phyloP scores from a whole-genome alignment of 2,113 vertebrate species.

The Falcunculus frontatus region DNA sequence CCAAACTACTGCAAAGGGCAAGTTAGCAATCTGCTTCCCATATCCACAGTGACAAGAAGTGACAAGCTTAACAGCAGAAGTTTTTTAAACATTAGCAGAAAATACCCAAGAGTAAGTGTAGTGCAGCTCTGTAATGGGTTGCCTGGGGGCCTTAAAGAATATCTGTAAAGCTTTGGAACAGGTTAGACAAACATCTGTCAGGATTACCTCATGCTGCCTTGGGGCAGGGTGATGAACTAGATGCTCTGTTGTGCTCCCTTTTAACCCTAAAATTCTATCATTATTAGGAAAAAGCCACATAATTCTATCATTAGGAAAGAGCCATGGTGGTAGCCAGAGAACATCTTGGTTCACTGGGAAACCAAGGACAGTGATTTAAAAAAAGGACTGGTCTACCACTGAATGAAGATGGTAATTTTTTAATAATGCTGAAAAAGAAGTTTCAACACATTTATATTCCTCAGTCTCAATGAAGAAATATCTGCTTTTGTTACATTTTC shows the following conservation, averaged over 20 bases:
- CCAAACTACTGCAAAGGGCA: not conserved
- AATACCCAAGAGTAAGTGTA: not conserved
- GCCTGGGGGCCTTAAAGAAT: constrained; percentile 27
- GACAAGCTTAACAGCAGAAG: not conserved
- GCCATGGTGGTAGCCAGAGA: not conserved
- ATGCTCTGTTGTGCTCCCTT: not conserved
- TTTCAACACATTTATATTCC: not conserved
- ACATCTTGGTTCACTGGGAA: not conserved
- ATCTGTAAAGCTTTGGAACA: constrained; percentile 35
- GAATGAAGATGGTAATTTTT: not conserved
- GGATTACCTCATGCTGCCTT: constrained; percentile 49
- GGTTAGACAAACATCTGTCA: constrained; percentile 45
- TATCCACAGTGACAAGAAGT: constrained; percentile 10
- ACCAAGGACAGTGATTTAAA: not conserved
- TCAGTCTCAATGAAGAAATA: not conserved
- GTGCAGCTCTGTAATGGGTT: not conserved
- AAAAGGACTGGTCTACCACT: not conserved
- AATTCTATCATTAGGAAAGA: too few species aligned
- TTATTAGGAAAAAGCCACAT: not conserved
- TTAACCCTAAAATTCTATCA: constrained; percentile 8
- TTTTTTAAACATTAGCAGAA: constrained; percentile 6
- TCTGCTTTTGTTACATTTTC: not conserved
- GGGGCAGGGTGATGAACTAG: constrained; percentile 26
- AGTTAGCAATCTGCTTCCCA: not conserved
- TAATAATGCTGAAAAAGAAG: not conserved